phyloP scores from a whole-genome alignment of 2,888 invertebrate genomes.

The Sisyra terminalis region DNA sequence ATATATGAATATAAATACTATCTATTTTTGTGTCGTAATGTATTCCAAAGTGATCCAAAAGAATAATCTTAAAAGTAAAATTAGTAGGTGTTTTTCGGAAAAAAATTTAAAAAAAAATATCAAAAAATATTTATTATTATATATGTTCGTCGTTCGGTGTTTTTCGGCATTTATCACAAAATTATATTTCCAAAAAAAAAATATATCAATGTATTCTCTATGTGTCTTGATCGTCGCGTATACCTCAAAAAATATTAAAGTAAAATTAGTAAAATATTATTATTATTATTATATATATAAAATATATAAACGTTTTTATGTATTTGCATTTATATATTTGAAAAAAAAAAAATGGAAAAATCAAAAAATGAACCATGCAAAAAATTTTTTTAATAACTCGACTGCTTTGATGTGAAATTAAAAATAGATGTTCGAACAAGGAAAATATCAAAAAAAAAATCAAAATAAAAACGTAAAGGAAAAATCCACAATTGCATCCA shows the following conservation, averaged over 20 bases:
- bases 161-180: conserved; percentile 21
- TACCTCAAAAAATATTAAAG: conserved; percentile 27
- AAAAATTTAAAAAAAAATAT: conserved; percentile 5
- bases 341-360: conserved; percentile 12
- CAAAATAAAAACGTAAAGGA: conserved; percentile 13
- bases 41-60: conserved; percentile 8
- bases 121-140: conserved; percentile 11
- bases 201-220: conserved; percentile 22
- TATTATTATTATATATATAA: conserved; percentile 8
- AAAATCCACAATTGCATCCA: conserved; percentile 9
- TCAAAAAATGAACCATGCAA: conserved; percentile 3
- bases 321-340: conserved; percentile 11
- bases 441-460: conserved; percentile 3
- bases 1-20: conserved; percentile 2
- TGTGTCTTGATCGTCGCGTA: conserved; percentile 35
- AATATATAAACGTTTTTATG: conserved; percentile 13
- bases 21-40: conserved; percentile 8
- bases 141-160: conserved; percentile 22
- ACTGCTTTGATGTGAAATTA: conserved; percentile 30
- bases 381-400: conserved; percentile 12
- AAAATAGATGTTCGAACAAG: conserved; percentile 14
- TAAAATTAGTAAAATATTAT: conserved; percentile 8
- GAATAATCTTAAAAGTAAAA: background rate
- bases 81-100: conserved; percentile 9
- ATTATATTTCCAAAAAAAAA: conserved; percentile 18